Evolutionary conservation across 2,113 vertebrate genomes (phyloP).

Genomic region (Heterochromis multidens): DNA sequence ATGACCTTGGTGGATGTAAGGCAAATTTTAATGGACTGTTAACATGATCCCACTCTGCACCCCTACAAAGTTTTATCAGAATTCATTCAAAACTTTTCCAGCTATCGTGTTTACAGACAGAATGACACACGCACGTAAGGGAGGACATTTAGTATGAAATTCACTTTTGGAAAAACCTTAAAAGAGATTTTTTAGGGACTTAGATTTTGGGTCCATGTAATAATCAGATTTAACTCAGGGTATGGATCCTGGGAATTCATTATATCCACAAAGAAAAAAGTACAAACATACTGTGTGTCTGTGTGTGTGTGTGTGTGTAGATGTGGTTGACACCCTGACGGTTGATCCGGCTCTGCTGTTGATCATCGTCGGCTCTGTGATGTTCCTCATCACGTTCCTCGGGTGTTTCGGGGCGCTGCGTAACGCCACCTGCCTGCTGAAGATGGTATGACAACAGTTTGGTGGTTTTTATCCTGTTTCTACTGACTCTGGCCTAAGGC

Average conservation of each 20-base stretch:
- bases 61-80: too few relatives aligned
- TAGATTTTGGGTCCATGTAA: background rate
- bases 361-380: constrained; percentile 70
- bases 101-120: too few relatives aligned
- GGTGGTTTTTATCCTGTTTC: background rate
- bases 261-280: background rate
- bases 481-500: background rate
- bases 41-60: too few relatives aligned
- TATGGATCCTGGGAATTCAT: background rate
- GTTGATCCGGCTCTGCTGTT: constrained; percentile 78
- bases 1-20: too few relatives aligned
- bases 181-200: background rate
- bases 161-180: background rate
- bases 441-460: constrained; percentile 33
- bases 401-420: constrained; percentile 79
- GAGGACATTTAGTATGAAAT: background rate
- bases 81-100: too few relatives aligned
- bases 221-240: background rate
- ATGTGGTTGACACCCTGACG: constrained; percentile 1
- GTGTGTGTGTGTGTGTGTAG: background rate
- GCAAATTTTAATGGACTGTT: too few relatives aligned
- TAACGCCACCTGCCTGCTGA: constrained; percentile 70
- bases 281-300: background rate
- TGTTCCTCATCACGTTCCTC: constrained; percentile 77
- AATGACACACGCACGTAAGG: too few relatives aligned